Percentiles rank a stretch among this genome's conserved stretches.
phyloP scores from a whole-genome alignment of 2,113 vertebrate genomes.

The Pituophis catenifer region DNA sequence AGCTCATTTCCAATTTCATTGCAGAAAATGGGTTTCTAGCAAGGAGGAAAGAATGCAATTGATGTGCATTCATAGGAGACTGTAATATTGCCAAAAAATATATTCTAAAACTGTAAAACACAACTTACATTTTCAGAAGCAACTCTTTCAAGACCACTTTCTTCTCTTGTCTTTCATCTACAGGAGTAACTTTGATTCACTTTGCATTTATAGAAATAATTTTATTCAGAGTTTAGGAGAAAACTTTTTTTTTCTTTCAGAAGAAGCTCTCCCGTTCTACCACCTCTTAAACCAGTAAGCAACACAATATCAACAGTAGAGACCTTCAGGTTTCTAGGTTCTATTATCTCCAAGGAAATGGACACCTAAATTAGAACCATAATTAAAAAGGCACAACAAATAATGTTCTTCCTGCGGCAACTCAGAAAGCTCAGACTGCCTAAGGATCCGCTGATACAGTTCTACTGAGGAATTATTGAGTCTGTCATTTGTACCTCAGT shows the following conservation, averaged over 20 bases:
- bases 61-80: constrained; percentile 5
- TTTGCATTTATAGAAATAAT: neutral
- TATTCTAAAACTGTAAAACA: neutral
- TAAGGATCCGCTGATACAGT: neutral
- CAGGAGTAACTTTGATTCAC: constrained; percentile 4
- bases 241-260: neutral
- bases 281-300: neutral
- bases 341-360: neutral
- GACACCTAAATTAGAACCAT: neutral
- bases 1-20: constrained; percentile 28
- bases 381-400: neutral
- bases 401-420: neutral
- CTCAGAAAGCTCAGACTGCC: neutral
- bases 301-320: neutral
- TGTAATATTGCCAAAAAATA: neutral
- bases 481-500: neutral
- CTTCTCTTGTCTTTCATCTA: neutral
- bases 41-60: neutral
- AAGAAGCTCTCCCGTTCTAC: neutral
- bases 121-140: neutral
- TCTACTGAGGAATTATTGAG: neutral
- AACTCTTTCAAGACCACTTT: neutral
- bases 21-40: constrained; percentile 17
- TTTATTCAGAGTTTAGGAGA: neutral
- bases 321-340: neutral